Conservation (phyloP, 2,113 vertebrate genomes). For the Chauna torquata region DNA sequence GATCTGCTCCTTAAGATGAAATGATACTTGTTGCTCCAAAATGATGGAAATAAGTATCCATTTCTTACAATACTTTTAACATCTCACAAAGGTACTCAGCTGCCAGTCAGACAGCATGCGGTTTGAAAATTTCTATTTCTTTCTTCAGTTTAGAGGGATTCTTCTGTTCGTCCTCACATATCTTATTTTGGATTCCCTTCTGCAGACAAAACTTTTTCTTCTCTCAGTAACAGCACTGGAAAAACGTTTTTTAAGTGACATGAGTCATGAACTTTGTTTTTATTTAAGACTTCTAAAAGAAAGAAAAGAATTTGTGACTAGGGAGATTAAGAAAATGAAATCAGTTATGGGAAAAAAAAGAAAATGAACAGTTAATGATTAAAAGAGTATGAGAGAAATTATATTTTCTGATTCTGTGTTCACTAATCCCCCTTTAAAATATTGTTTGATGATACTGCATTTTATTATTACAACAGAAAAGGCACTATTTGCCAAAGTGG, state of each 20-base stretch:
- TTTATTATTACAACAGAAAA: too few relatives aligned
- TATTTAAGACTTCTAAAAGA: conserved; percentile 69
- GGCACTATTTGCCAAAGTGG: neutral
- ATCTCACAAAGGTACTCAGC: neutral
- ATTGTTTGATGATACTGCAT: neutral
- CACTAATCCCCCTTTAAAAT: neutral
- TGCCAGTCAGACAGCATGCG: neutral
- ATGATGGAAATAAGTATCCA: neutral
- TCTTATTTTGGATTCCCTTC: neutral
- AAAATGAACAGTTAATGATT: conserved; percentile 68
- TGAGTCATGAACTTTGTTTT: neutral
- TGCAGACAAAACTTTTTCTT: neutral
- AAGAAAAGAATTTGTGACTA: conserved; percentile 66
- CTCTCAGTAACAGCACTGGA: neutral
- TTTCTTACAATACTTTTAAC: neutral
- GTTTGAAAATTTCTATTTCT: neutral
- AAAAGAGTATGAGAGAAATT: neutral
- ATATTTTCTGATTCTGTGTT: neutral
- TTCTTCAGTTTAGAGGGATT: neutral
- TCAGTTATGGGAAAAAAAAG: conserved; percentile 42
- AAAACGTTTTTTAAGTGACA: neutral
- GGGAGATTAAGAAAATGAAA: conserved; percentile 66
- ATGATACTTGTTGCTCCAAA: neutral
- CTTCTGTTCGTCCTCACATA: neutral
- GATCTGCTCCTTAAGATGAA: neutral